Evolutionary conservation across 2,797 vertebrate genomes (phyloP).

Genomic region (Gorsachius magnificus): DNA sequence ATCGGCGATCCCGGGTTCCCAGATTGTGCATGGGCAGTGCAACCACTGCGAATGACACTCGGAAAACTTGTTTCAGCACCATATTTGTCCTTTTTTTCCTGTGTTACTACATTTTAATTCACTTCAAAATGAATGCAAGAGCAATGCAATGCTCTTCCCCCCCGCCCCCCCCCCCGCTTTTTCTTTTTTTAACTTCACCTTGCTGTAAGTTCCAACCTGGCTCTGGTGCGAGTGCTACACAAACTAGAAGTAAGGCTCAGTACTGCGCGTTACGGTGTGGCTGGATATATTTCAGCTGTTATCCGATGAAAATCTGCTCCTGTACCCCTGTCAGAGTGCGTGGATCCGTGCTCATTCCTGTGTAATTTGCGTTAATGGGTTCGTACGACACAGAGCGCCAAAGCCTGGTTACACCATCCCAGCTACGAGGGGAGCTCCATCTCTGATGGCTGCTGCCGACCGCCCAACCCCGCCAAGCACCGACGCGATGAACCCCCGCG

Average conservation of each 20-base stretch:
- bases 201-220: background rate
- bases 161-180: accelerated
- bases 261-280: background rate
- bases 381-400: too few species aligned
- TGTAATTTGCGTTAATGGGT: too few species aligned
- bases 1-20: background rate
- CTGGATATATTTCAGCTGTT: background rate
- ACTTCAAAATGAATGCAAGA: background rate
- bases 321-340: background rate
- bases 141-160: background rate
- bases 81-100: too few species aligned
- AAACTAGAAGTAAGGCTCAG: background rate
- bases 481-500: accelerated
- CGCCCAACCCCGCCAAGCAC: background rate
- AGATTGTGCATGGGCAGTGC: too few species aligned
- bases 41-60: too few species aligned
- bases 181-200: background rate
- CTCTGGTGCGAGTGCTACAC: too few species aligned
- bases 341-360: too few species aligned
- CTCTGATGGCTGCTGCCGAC: background rate
- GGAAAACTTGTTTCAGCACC: too few species aligned
- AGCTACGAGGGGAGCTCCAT: too few species aligned
- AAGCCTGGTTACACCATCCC: background rate
- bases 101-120: too few species aligned
- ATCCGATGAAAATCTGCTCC: background rate